Base-by-base conservation (phyloP, 2,113 vertebrate species). In the Bubalus kerabau region DNA sequence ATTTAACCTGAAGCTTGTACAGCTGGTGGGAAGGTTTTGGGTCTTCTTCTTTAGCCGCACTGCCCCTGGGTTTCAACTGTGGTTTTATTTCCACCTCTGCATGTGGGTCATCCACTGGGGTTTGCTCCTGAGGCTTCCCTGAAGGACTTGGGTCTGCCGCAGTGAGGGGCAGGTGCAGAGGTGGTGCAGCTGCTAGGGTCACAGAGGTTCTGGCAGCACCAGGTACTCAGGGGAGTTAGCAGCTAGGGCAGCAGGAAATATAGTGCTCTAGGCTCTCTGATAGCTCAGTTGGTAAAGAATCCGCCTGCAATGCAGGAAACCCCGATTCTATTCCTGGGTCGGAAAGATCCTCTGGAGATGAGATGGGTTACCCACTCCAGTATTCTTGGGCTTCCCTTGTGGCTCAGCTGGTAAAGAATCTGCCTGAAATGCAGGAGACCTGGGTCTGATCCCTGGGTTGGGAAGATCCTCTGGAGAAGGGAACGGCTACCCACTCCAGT, bases 391-490 rank as follows among this genome's bases (percentile, higher is more conserved):
- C 62, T 67, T n/a, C 16, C 62, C 32, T 67, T 67, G 32, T 67
- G 62, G 62, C 62, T 67, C 32, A 67, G 62, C 62, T 67, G 62
- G 32, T n/a, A n/a, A 67, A 67, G 62, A 67, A 67, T 67, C 7
- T n/a, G 16, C 16, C 16, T n/a, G 62, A 19, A n/a, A 67, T 67
- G 32, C 0, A 0, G 16, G 32, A 67, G 32, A n/a, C 62, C 62
- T n/a, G 32, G 32, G 62, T 64, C n/a, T 1, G 0, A n/a, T 64
- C 32, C 7, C 62, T 17, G 62, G 32, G 16, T n/a, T n/a, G 16
- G 62, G 32, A 67, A 67, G 62, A 67, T n/a, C 16, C 32, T 32
- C 62, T n/a, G 16, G 62, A n/a, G 62, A 64, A 64, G 2, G 32
- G 62, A 64, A 64, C 0, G 7, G 7, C 4, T 67, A 67, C 30